Evolutionary conservation across 2,113 vertebrate genomes (phyloP).

Genomic region (Macquaria ambigua): DNA sequence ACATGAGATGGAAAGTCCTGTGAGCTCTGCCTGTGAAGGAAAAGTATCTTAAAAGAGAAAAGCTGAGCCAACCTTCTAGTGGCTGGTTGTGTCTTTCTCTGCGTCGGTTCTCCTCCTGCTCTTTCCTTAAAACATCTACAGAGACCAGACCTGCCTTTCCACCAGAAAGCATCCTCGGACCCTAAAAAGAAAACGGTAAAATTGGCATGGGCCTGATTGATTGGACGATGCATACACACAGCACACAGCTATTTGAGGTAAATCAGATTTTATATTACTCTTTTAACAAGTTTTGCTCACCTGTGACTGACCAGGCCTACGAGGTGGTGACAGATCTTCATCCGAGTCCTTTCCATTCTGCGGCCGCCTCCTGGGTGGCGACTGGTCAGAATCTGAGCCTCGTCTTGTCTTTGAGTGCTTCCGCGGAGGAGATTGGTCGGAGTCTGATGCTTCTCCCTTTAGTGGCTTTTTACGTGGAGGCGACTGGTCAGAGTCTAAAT

Average conservation of each 20-base stretch:
- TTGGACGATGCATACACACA: neutral
- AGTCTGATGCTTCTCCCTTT: slow-evolving; percentile 39
- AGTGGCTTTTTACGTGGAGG: slow-evolving; percentile 60
- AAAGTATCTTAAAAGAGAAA: slow-evolving; percentile 8
- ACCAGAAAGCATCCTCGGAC: slow-evolving; percentile 87
- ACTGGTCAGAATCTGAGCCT: slow-evolving; percentile 81
- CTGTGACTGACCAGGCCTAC: slow-evolving; percentile 72
- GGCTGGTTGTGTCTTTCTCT: slow-evolving; percentile 82
- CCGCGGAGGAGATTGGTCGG: slow-evolving; percentile 78
- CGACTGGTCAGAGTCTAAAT: slow-evolving; percentile 76
- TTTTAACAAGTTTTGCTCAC: slow-evolving; percentile 42
- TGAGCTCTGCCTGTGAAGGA: neutral
- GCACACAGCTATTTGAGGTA: neutral
- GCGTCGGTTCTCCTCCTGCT: slow-evolving; percentile 88
- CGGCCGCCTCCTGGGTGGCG: slow-evolving; percentile 74
- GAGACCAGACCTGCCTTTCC: slow-evolving; percentile 90
- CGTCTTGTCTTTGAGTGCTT: slow-evolving; percentile 35
- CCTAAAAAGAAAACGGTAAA: slow-evolving; percentile 68
- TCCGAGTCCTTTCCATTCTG: slow-evolving; percentile 56
- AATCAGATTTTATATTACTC: neutral
- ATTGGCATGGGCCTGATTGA: neutral
- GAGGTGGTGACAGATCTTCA: slow-evolving; percentile 84
- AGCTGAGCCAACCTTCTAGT: slow-evolving; percentile 86
- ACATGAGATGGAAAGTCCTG: neutral
- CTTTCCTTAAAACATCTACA: slow-evolving; percentile 86